Percentiles rank a stretch among this genome's conserved stretches.
Conservation (phyloP, 1,140 invertebrate genomes). For the Sarcophaga bullata region DNA sequence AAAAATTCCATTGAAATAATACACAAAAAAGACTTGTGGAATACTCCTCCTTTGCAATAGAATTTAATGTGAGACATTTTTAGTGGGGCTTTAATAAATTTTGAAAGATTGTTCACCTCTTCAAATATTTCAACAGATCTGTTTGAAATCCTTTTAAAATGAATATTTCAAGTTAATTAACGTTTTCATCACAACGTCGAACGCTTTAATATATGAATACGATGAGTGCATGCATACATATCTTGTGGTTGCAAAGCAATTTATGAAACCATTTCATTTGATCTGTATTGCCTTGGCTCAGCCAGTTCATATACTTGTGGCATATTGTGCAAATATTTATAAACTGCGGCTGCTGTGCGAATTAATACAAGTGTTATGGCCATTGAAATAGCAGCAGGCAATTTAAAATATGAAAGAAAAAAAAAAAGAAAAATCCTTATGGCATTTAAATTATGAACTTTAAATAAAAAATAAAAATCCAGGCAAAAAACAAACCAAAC, state of each 20-base stretch:
- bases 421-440: background rate
- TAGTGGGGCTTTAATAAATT: no score
- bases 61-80: no score
- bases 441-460: no score
- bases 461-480: no score
- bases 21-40: no score
- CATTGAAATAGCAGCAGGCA: constrained; percentile 5
- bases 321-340: background rate
- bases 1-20: no score
- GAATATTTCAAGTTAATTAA: background rate
- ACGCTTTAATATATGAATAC: background rate
- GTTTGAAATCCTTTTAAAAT: background rate
- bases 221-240: no score
- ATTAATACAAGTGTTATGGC: background rate
- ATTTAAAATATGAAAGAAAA: background rate
- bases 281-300: background rate
- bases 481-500: no score
- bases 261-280: background rate
- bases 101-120: background rate
- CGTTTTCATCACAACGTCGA: background rate
- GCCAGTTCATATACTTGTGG: no score
- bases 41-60: no score
- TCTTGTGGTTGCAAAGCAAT: no score
- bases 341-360: background rate
- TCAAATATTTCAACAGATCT: background rate